Conservation (phyloP, 2,797 vertebrate species). For the Okamejei kenojei region DNA sequence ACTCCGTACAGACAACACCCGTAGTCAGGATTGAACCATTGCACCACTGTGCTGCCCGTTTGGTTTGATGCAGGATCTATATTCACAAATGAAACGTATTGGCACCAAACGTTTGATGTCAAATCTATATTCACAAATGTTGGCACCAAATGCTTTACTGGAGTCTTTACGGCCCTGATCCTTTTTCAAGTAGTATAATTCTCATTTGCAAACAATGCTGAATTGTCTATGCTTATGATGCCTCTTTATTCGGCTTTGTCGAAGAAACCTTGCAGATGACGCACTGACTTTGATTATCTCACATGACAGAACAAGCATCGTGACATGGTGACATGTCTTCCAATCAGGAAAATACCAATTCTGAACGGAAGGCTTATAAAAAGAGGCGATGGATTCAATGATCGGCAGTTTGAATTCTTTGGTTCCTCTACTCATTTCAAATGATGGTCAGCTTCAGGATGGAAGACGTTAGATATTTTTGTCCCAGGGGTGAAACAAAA, state of each 20-base stretch:
- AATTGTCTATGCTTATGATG: neutral
- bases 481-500: neutral
- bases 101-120: neutral
- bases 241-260: neutral
- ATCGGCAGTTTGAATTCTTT: neutral
- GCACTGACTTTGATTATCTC: neutral
- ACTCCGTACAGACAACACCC: too few relatives aligned
- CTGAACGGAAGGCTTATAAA: neutral
- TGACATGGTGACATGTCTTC: neutral
- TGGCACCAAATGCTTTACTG: neutral
- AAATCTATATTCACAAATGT: neutral
- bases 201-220: neutral
- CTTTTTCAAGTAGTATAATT: neutral
- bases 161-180: neutral
- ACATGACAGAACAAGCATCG: neutral
- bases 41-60: too few relatives aligned
- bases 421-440: too few relatives aligned
- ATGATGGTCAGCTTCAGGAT: neutral
- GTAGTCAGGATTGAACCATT: too few relatives aligned
- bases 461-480: neutral
- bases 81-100: neutral
- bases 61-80: neutral
- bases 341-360: neutral
- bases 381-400: neutral
- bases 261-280: neutral